phyloP scores from a whole-genome alignment of 2,113 vertebrate genomes.

The Gobius niger region DNA sequence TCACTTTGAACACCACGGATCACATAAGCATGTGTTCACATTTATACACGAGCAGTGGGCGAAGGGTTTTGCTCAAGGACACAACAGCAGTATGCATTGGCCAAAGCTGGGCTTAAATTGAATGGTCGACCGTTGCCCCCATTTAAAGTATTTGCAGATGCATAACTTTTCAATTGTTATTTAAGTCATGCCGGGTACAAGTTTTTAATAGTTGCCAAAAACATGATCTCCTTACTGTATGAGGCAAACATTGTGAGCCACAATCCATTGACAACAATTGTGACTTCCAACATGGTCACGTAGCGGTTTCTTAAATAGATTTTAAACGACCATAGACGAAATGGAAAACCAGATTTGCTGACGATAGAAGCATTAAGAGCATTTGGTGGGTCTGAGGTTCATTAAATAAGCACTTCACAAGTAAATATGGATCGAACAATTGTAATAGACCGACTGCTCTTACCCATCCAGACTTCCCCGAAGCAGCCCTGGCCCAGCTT shows the following conservation, averaged over 20 bases:
- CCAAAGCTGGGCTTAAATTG: too few relatives aligned
- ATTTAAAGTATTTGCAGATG: neutral
- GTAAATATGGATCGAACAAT: neutral
- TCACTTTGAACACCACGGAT: too few relatives aligned
- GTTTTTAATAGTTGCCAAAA: too few relatives aligned
- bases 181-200: too few relatives aligned
- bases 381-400: neutral
- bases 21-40: too few relatives aligned
- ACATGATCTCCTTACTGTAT: neutral
- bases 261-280: neutral
- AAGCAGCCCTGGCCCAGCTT: slow-evolving; percentile 98
- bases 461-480: slow-evolving; percentile 99
- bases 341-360: neutral
- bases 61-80: too few relatives aligned
- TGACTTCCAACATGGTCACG: neutral
- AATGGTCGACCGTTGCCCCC: too few relatives aligned
- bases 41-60: too few relatives aligned
- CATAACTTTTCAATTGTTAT: neutral
- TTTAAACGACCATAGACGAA: neutral
- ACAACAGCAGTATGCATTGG: too few relatives aligned
- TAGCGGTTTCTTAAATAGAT: slow-evolving; percentile 1
- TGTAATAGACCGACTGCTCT: slow-evolving; percentile 50
- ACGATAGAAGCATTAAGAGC: neutral
- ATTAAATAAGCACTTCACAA: slow-evolving; percentile 2
- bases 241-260: neutral